A percentile compares a stretch with the other conserved stretches of the same genome.
Conservation (phyloP, 2,797 vertebrate genomes). For the Sciurus carolinensis region DNA sequence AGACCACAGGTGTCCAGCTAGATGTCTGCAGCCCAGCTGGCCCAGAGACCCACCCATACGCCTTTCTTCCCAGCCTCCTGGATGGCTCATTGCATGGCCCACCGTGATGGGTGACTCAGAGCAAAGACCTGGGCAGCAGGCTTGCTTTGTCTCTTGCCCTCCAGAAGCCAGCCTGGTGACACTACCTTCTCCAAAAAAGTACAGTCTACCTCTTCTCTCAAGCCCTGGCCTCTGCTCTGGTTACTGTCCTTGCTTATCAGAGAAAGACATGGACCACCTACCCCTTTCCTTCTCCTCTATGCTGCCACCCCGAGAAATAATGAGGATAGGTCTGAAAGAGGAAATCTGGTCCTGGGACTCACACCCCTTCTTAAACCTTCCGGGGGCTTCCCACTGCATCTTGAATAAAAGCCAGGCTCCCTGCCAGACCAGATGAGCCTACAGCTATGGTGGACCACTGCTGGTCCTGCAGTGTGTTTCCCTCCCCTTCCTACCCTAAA, state of each 20-base stretch:
- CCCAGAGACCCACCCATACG: neutral
- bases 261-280: rapidly evolving
- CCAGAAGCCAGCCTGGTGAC: neutral
- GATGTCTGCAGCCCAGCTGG: rapidly evolving
- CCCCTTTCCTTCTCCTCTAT: rapidly evolving
- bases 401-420: neutral
- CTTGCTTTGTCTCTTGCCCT: neutral
- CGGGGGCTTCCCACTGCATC: neutral
- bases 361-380: neutral
- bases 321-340: too few relatives aligned
- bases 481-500: too few relatives aligned
- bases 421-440: neutral
- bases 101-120: neutral
- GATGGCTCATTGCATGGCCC: rapidly evolving
- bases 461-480: neutral
- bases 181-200: neutral
- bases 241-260: rapidly evolving
- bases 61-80: neutral
- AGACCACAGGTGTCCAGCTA: too few relatives aligned
- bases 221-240: neutral
- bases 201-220: neutral
- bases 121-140: neutral
- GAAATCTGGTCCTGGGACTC: rapidly evolving
- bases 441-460: neutral
- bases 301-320: rapidly evolving